Evolutionary conservation across 1,140 invertebrate genomes (phyloP).

Genomic region (Xylocopa sonorina): DNA sequence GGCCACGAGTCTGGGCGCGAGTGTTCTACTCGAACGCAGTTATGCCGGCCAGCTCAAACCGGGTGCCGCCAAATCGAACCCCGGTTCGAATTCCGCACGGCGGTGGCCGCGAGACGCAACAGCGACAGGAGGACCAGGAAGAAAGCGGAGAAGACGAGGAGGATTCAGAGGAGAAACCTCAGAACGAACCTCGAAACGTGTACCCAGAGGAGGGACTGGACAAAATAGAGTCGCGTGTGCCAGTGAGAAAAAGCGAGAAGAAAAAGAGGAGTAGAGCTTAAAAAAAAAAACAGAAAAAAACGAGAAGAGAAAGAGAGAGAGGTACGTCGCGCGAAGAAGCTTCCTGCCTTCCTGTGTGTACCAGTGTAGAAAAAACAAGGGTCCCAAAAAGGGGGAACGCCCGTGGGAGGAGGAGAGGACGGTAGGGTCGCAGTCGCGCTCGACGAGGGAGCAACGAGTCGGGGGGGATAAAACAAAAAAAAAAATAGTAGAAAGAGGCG

Average conservation of each 20-base stretch:
- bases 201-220: neutral
- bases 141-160: neutral
- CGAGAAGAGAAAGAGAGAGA: slow-evolving; percentile 30
- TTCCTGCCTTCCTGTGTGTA: slow-evolving; percentile 58
- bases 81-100: slow-evolving; percentile 67
- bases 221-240: neutral
- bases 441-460: slow-evolving; percentile 21
- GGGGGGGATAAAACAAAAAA: too few relatives aligned
- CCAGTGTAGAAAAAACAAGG: slow-evolving; percentile 42
- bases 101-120: slow-evolving; percentile 42
- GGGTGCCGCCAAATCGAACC: slow-evolving; percentile 72
- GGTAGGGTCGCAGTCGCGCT: neutral
- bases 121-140: slow-evolving; percentile 17
- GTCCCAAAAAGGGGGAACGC: slow-evolving; percentile 11
- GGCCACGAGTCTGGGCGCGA: slow-evolving; percentile 60
- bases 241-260: slow-evolving; percentile 19
- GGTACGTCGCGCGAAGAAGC: slow-evolving; percentile 55
- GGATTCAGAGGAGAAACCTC: too few relatives aligned
- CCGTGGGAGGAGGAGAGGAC: neutral
- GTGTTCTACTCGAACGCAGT: slow-evolving; percentile 74
- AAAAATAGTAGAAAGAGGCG: slow-evolving; percentile 40
- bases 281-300: slow-evolving; percentile 6
- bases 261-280: neutral
- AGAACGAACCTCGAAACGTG: slow-evolving; percentile 15
- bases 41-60: slow-evolving; percentile 76